Evolutionary conservation across 2,113 vertebrate genomes (phyloP), one percentile per base, ranked within the genome.

Genomic region (Colaptes auratus): DNA sequence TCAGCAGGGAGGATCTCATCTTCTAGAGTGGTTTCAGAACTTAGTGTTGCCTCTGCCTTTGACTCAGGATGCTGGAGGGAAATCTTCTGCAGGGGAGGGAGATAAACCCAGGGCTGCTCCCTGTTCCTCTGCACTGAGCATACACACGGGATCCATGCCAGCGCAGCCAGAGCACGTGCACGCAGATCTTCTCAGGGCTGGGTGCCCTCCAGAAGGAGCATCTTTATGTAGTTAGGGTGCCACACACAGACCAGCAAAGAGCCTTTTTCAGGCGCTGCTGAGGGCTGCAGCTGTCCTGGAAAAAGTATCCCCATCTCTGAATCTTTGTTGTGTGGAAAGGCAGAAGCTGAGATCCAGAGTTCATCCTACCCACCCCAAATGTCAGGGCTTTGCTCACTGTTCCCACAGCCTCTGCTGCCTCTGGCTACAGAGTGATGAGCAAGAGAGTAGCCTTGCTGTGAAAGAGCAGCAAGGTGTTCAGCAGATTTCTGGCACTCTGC

Each of bases 41-140:
- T 44, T 6, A 31, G 13, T 1, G 28, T 24, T 16, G 30, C 36
- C 39, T 84, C 30, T 76, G 28, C 30, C 7, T 86, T 33, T 18
- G 70, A 60, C 27, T 24, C 1, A 7, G 15, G 24, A 0, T 25
- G 36, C 25, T 10, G 73, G n/a, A 58, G 61, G 58, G 15, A 10
- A 61, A 79, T 8, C 33, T 55, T 74, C 55, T 42, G 0, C 33
- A 11, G 84, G 78, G 81, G 48, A 33, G 35, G 8, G 1, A 48
- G 67, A 5, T 82, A 12, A 83, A 84, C 52, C 35, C 24, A 12
- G 31, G 16, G 55, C 66, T 88, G 69, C 28, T 84, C 17, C 39
- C 7, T 0, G 2, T 52, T 56, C 16, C 36, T 55, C 24, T 5
- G 30, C n/a, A 5, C 14, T 0, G 12, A 78, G 67, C 1, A 23